A percentile compares a stretch with the other conserved stretches of the same genome.
phyloP scores from a whole-genome alignment of 2,888 invertebrate genomes.

The Laspeyria flexula region DNA sequence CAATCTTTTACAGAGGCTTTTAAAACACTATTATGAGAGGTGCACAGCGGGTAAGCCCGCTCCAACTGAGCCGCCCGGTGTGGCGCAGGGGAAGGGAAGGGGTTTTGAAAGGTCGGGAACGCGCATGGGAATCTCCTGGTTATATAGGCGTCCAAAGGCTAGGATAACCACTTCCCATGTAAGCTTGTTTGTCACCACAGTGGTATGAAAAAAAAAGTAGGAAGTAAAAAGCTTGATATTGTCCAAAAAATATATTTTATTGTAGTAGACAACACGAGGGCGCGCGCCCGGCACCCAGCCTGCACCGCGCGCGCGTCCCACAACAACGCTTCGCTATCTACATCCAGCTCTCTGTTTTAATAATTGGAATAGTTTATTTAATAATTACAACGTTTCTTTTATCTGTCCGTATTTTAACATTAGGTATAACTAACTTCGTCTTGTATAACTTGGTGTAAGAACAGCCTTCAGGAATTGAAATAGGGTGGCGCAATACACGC shows the following conservation, averaged over 20 bases:
- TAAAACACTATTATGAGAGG: too few species aligned
- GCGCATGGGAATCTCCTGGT: too few species aligned
- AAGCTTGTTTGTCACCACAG: too few species aligned
- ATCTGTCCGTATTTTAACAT: conserved; percentile 84
- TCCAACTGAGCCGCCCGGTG: too few species aligned
- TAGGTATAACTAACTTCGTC: conserved; percentile 85
- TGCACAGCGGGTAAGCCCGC: too few species aligned
- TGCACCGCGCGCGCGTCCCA: conserved; percentile 80
- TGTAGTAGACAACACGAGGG: conserved; percentile 85
- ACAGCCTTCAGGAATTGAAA: conserved; percentile 86
- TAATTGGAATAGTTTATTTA: conserved; percentile 87
- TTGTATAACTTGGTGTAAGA: conserved; percentile 87
- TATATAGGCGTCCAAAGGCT: too few species aligned
- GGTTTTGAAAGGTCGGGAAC: too few species aligned
- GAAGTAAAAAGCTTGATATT: conserved; percentile 63
- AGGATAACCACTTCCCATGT: too few species aligned
- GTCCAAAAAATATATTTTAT: conserved; percentile 86
- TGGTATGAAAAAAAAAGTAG: neutral
- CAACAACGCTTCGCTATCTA: conserved; percentile 85
- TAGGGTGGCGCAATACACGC: conserved; percentile 81
- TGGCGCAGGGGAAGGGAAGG: too few species aligned
- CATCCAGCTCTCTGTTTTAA: conserved; percentile 84
- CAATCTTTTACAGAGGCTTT: too few species aligned
- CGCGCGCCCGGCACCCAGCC: conserved; percentile 83
- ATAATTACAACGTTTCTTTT: conserved; percentile 86